Evolutionary conservation across 1,140 invertebrate genomes (phyloP).

Genomic region (Orchesella cincta): DNA sequence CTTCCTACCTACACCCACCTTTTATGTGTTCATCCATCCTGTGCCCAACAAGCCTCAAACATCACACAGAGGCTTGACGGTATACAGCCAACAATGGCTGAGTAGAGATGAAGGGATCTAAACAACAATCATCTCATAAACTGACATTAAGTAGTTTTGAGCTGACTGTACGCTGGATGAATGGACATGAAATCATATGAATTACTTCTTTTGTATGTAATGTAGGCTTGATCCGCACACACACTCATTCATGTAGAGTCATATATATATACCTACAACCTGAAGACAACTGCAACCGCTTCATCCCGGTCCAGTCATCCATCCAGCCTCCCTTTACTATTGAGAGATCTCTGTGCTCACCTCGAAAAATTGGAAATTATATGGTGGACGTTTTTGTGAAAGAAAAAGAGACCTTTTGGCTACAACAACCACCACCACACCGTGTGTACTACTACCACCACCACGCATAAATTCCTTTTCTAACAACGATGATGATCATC

Average conservation of each 20-base stretch:
- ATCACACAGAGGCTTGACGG: background rate
- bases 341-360: background rate
- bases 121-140: background rate
- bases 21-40: background rate
- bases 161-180: background rate
- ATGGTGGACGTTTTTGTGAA: conserved; percentile 12
- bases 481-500: background rate
- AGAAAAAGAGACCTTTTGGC: background rate
- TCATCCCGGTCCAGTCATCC: background rate
- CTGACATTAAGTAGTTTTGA: conserved; percentile 10
- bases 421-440: background rate
- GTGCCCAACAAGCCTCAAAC: background rate
- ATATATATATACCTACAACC: background rate
- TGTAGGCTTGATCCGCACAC: too few species aligned
- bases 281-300: background rate
- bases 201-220: background rate
- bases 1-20: background rate
- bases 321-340: background rate
- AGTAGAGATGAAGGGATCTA: too few species aligned
- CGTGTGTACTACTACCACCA: background rate
- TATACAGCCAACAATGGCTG: background rate
- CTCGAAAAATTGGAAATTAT: background rate
- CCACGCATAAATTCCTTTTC: background rate
- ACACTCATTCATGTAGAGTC: background rate
- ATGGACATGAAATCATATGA: background rate